phyloP scores from a whole-genome alignment of 2,888 invertebrate genomes.

The Mythimna vitellina region DNA sequence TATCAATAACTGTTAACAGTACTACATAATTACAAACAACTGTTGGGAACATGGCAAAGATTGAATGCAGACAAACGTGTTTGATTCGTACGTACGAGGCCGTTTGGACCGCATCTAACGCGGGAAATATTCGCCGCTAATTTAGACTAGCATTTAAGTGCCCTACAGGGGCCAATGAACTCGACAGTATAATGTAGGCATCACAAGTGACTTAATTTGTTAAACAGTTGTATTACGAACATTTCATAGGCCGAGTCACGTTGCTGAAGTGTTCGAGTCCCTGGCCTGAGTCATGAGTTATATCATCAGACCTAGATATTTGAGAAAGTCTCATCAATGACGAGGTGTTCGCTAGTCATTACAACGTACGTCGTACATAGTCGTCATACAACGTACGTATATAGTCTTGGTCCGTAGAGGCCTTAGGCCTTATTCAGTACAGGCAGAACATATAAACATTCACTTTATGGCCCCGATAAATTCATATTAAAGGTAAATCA shows the following conservation, averaged over 20 bases:
- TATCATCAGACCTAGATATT: constrained; percentile 44
- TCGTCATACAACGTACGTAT: background rate
- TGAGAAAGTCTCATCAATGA: constrained; percentile 21
- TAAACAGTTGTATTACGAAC: constrained; percentile 25
- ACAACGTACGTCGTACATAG: constrained; percentile 13
- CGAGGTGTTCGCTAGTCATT: constrained; percentile 24
- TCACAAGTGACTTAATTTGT: constrained; percentile 26
- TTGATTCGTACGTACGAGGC: constrained; percentile 22
- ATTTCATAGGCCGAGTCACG: constrained; percentile 30
- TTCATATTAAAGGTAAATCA: constrained; percentile 52
- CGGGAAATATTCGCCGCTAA: constrained; percentile 41
- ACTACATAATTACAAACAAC: constrained; percentile 60
- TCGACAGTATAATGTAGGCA: constrained; percentile 10
- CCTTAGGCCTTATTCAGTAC: constrained; percentile 43
- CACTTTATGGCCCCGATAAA: constrained; percentile 62
- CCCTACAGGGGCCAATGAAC: constrained; percentile 36
- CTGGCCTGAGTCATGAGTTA: constrained; percentile 19
- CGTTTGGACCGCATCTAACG: constrained; percentile 32
- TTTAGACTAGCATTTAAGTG: constrained; percentile 63
- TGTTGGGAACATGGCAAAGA: constrained; percentile 63
- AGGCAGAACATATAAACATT: constrained; percentile 58
- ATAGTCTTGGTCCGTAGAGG: constrained; percentile 23
- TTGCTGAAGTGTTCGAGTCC: constrained; percentile 18
- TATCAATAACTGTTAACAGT: constrained; percentile 61
- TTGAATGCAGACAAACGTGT: constrained; percentile 43